Conservation (phyloP, 1,140 invertebrate genomes). For the Sycobia sp. region DNA sequence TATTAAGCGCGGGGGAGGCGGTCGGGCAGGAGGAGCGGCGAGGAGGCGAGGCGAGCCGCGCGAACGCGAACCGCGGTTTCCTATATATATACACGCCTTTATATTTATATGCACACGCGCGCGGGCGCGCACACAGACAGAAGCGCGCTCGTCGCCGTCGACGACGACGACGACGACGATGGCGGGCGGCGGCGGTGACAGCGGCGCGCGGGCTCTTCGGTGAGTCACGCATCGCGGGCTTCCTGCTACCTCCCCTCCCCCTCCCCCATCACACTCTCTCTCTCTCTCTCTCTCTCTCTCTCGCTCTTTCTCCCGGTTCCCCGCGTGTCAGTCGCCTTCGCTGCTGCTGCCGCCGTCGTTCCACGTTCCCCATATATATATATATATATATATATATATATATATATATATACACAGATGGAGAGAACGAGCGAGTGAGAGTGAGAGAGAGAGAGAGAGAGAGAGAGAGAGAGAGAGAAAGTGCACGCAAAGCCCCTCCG, state of each 20-base stretch:
- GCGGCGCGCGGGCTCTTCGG: slow-evolving; percentile 34
- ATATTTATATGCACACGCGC: too few relatives aligned
- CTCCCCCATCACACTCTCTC: slow-evolving; percentile 26
- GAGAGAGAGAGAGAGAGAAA: too few relatives aligned
- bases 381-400: too few relatives aligned
- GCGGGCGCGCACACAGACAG: too few relatives aligned
- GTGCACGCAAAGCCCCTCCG: too few relatives aligned
- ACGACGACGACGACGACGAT: too few relatives aligned
- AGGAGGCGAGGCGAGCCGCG: background rate
- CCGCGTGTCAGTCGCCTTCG: slow-evolving; percentile 25
- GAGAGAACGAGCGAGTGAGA: too few relatives aligned
- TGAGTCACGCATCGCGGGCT: slow-evolving; percentile 59
- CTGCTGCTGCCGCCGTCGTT: slow-evolving; percentile 14
- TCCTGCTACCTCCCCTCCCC: slow-evolving; percentile 45
- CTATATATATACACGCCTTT: slow-evolving; percentile 42
- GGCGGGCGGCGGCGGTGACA: too few relatives aligned
- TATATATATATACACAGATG: too few relatives aligned
- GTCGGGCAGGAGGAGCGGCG: background rate
- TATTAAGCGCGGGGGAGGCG: background rate
- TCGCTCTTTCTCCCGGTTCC: slow-evolving; percentile 24
- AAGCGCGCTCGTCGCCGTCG: too few relatives aligned
- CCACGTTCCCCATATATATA: slow-evolving; percentile 21
- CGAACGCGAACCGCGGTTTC: slow-evolving; percentile 19
- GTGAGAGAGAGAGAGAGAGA: too few relatives aligned
- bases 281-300: slow-evolving; percentile 17